A percentile compares a stretch with the other conserved stretches of the same genome.
phyloP scores from a whole-genome alignment of 1,140 invertebrate genomes.

The Papilio glaucus region DNA sequence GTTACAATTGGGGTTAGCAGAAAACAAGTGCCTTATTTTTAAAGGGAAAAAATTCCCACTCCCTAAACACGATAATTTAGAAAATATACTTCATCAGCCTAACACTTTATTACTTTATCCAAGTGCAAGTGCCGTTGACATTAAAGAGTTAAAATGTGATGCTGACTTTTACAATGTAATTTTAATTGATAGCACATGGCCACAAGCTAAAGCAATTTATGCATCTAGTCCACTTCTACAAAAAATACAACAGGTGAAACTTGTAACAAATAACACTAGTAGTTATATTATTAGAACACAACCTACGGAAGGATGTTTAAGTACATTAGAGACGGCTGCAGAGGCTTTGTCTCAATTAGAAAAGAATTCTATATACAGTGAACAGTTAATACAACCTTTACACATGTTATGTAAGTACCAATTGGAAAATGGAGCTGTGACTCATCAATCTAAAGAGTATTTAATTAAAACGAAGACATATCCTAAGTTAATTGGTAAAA shows the following conservation, averaged over 20 bases:
- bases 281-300: conserved; percentile 97
- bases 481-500: conserved; percentile 91
- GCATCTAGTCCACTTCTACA: conserved; percentile 88
- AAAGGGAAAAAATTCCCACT: conserved; percentile 94
- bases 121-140: conserved; percentile 88
- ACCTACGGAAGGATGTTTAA: conserved; percentile 95
- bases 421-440: conserved; percentile 94
- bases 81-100: conserved; percentile 86
- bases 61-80: conserved; percentile 86
- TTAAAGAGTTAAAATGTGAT: conserved; percentile 78
- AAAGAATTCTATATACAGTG: conserved; percentile 85
- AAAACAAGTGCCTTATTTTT: conserved; percentile 90
- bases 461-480: conserved; percentile 93
- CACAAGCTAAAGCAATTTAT: conserved; percentile 95
- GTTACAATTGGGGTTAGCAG: conserved; percentile 89
- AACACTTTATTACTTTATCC: conserved; percentile 94
- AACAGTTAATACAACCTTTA: conserved; percentile 90
- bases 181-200: conserved; percentile 96
- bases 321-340: conserved; percentile 95
- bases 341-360: conserved; percentile 92
- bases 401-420: conserved; percentile 93
- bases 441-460: conserved; percentile 96
- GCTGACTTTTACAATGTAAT: conserved; percentile 89
- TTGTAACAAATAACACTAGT: conserved; percentile 88
- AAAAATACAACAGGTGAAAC: conserved; percentile 89